Evolutionary conservation across 2,888 invertebrate genomes (phyloP).

Genomic region (Melanostoma mellinum): DNA sequence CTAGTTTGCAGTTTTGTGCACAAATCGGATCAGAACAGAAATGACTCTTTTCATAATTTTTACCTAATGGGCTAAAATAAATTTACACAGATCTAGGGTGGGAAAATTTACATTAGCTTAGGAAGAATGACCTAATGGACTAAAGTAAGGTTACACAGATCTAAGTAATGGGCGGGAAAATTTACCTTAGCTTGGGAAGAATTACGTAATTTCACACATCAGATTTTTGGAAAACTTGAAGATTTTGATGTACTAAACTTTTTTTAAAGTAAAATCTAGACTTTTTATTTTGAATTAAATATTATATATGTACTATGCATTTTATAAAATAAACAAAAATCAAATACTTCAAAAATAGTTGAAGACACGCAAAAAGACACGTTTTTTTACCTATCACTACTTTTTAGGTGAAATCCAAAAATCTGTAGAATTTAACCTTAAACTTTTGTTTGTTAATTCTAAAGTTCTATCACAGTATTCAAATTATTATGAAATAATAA

Average conservation of each 20-base stretch:
- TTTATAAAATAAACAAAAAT: no score
- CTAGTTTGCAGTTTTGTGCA: conserved; percentile 1
- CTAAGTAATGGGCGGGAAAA: neutral
- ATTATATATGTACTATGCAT: neutral
- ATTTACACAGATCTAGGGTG: neutral
- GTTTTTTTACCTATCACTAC: neutral
- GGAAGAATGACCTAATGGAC: conserved; percentile 2
- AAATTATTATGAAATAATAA: neutral
- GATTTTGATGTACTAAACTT: neutral
- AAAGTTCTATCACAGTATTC: neutral
- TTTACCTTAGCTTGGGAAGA: neutral
- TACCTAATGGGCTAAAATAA: neutral
- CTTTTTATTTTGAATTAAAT: conserved; percentile 1
- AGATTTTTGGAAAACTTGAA: neutral
- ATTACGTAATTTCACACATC: neutral
- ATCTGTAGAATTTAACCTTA: neutral
- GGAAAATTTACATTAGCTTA: conserved; percentile 2
- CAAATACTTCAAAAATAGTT: no score
- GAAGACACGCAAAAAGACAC: neutral
- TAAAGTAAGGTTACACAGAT: neutral
- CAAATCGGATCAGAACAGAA: conserved; percentile 4
- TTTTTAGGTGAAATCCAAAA: neutral
- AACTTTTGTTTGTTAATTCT: neutral
- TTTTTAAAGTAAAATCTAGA: neutral
- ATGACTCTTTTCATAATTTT: conserved; percentile 7